Base-by-base conservation (phyloP, 2,797 vertebrate species). In the Xerus rutilus region DNA sequence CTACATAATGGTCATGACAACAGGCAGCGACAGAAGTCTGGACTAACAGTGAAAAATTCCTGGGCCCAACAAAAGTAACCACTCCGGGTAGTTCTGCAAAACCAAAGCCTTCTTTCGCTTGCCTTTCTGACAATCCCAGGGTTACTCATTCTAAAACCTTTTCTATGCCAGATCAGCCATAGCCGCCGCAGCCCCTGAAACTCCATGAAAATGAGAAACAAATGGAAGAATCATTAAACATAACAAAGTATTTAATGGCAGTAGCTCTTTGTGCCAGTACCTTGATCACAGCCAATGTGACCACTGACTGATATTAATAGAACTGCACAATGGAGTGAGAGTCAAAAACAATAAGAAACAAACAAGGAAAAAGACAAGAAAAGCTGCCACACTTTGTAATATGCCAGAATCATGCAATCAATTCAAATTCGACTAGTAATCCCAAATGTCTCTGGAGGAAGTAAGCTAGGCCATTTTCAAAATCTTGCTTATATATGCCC, bases 191-290 rank as follows among this genome's bases (percentile, higher is more conserved):
- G 30, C 30, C 20, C 52, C 62, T 23, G 91, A 47, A 3, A 32
- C 45, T 70, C 43, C 49, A 76, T 18, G 39, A 77, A 89, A 95
- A 65, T 87, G 39, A 21, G 85, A 97, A 96, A 86, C 74, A 88
- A 96, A 87, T 14, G 45, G 45, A 89, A 83, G 64, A 64, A 83
- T 72, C 30, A 85, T 78, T 52, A 85, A 74, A 91, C 12, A 86
- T 0, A 83, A 74, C 72, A 25, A 95, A 93, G 1, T 30, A 82
- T 81, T 59, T 47, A 79, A 72, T 43, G 54, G 25, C 43, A 15
- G 12, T 35, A 64, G 10, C 9, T 77, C 21, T 84, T 88, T 45
- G 67, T 25, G 67, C 57, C 30, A 52, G 49, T 47, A 39, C 35
- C 52, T 86, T 69, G n/a, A 89, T 96, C 39, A 45, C 32, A 79